phyloP scores from a whole-genome alignment of 1,140 invertebrate genomes.

The Microplitis demolitor region DNA sequence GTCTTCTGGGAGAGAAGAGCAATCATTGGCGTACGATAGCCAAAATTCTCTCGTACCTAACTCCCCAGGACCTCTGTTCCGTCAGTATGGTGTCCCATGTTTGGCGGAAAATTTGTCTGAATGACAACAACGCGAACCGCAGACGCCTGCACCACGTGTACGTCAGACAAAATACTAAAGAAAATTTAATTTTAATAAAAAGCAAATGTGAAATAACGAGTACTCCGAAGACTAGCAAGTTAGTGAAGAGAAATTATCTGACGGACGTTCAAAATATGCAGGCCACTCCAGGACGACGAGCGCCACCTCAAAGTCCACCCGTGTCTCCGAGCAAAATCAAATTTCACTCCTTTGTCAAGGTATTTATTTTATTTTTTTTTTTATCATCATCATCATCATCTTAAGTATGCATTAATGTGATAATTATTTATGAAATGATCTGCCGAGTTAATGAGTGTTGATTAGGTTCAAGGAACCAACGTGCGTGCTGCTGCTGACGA shows the following conservation, averaged over 20 bases:
- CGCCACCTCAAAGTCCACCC: slow-evolving; percentile 49
- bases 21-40: slow-evolving; percentile 49
- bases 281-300: not conserved
- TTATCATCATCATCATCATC: not conserved
- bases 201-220: slow-evolving; percentile 24
- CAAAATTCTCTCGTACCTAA: slow-evolving; percentile 48
- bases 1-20: slow-evolving; percentile 50
- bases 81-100: slow-evolving; percentile 52
- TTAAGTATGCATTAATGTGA: not conserved
- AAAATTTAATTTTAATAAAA: slow-evolving; percentile 48
- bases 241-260: slow-evolving; percentile 46
- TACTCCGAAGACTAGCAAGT: slow-evolving; percentile 38
- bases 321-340: slow-evolving; percentile 60
- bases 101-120: slow-evolving; percentile 49
- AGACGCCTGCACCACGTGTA: slow-evolving; percentile 46
- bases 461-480: slow-evolving; percentile 20
- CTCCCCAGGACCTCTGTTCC: slow-evolving; percentile 48
- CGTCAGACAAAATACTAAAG: slow-evolving; percentile 50
- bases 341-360: slow-evolving; percentile 59
- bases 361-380: slow-evolving; percentile 31
- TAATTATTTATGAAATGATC: not conserved
- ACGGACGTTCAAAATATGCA: slow-evolving; percentile 50
- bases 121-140: slow-evolving; percentile 43
- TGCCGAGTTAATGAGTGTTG: not conserved
- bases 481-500: slow-evolving; percentile 7